Percentiles rank a stretch among this genome's conserved stretches.
These are phyloP conservation scores for Phorcus lineatus DNA, from an alignment of 2,888 invertebrate species.

Conservation along the genomic window DNA sequence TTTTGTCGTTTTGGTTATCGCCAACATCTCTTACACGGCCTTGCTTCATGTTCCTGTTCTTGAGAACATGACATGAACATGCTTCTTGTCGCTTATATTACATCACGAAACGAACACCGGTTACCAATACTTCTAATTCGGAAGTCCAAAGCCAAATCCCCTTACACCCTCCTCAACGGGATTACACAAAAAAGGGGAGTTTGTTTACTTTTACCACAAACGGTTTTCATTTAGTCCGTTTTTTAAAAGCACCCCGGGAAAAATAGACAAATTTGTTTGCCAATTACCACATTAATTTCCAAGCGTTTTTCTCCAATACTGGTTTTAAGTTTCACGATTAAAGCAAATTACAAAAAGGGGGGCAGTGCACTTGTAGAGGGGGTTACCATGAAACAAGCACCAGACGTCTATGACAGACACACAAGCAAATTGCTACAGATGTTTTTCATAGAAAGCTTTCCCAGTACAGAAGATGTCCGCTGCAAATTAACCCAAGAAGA, in stretches of 20 bases:
- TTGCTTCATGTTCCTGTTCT: too few relatives aligned
- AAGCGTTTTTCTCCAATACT: background rate
- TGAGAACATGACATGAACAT: too few relatives aligned
- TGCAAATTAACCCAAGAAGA: conserved; percentile 1
- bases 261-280: conserved; percentile 9
- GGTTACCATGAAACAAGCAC: background rate
- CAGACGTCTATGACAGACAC: background rate
- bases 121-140: background rate
- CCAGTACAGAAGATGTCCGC: background rate
- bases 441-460: conserved; percentile 17
- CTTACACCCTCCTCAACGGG: background rate
- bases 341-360: conserved; percentile 5
- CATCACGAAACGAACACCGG: background rate
- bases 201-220: conserved; percentile 17
- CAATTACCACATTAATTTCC: conserved; percentile 3
- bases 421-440: conserved; percentile 16
- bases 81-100: background rate
- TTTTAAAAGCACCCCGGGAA: background rate
- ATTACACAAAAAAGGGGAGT: background rate
- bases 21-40: too few relatives aligned
- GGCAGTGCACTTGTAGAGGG: background rate
- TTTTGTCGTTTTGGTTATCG: too few relatives aligned
- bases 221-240: background rate
- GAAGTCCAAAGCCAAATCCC: background rate
- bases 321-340: background rate